phyloP scores from a whole-genome alignment of 2,888 invertebrate genomes.

The Sicus ferrugineus region DNA sequence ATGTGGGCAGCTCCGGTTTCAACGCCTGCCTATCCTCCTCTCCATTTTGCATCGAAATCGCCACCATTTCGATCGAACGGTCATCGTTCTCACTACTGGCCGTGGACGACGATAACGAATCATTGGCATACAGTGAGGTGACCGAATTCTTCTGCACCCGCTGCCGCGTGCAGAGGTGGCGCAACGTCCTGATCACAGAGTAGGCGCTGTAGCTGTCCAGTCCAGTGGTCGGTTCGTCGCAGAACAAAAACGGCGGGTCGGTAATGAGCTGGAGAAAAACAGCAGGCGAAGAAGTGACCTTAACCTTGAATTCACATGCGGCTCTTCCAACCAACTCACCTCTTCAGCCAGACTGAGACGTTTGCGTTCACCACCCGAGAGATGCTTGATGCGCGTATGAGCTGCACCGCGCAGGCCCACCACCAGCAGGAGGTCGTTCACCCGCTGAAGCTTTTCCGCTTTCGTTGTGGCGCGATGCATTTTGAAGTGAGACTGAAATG shows the following conservation, averaged over 20 bases:
- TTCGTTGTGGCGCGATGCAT: slow-evolving; percentile 71
- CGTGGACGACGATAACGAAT: slow-evolving; percentile 47
- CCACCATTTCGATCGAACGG: slow-evolving; percentile 60
- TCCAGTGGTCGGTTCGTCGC: slow-evolving; percentile 94
- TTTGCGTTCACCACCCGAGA: slow-evolving; percentile 91
- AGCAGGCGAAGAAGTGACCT: not conserved
- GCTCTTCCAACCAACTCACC: slow-evolving; percentile 66
- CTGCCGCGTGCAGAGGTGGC: slow-evolving; percentile 68
- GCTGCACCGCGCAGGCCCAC: slow-evolving; percentile 78
- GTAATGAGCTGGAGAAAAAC: slow-evolving; percentile 73
- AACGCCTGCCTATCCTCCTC: slow-evolving; percentile 14
- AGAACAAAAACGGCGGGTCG: slow-evolving; percentile 88
- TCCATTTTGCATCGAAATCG: slow-evolving; percentile 44
- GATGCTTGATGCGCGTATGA: slow-evolving; percentile 74
- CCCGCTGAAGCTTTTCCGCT: slow-evolving; percentile 55
- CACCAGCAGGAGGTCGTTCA: slow-evolving; percentile 64
- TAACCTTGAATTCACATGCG: not conserved
- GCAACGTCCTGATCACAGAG: slow-evolving; percentile 76
- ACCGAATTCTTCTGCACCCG: slow-evolving; percentile 50
- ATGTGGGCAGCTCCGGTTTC: slow-evolving; percentile 48
- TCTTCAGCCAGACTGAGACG: slow-evolving; percentile 87
- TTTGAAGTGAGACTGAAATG: slow-evolving; percentile 76
- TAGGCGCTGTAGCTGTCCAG: slow-evolving; percentile 89
- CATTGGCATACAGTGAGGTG: slow-evolving; percentile 54
- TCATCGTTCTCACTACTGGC: slow-evolving; percentile 44